Percentiles rank a stretch among this genome's conserved stretches.
These are phyloP conservation scores for Eudasyphora cyanicolor DNA, from an alignment of 2,888 invertebrate genomes.

Conservation along the genomic window DNA sequence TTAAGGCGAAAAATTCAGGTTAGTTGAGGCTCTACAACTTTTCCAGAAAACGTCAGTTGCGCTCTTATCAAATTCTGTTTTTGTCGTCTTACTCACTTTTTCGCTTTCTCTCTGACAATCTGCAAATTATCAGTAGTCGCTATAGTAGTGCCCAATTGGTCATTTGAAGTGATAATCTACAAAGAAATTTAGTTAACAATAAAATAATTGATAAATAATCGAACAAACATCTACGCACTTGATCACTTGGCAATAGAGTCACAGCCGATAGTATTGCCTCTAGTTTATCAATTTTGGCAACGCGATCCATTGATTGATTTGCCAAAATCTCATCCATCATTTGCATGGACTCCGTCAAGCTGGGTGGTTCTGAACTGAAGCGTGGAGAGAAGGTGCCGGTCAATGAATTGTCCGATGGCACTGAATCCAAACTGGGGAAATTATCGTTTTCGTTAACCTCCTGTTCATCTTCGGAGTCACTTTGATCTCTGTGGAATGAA, in stretches of 20 bases:
- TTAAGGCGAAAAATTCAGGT: too few relatives aligned
- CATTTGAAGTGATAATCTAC: slow-evolving; percentile 77
- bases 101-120: slow-evolving; percentile 78
- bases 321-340: slow-evolving; percentile 92
- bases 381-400: slow-evolving; percentile 86
- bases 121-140: slow-evolving; percentile 79
- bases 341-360: slow-evolving; percentile 93
- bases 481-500: slow-evolving; percentile 82
- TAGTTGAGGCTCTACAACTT: too few relatives aligned
- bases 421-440: slow-evolving; percentile 90
- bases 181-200: slow-evolving; percentile 35
- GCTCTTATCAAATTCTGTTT: too few relatives aligned
- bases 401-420: slow-evolving; percentile 86
- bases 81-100: slow-evolving; percentile 74
- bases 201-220: slow-evolving; percentile 10
- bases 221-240: slow-evolving; percentile 75
- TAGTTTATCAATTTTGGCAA: slow-evolving; percentile 91
- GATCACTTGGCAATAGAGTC: slow-evolving; percentile 85
- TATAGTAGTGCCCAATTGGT: slow-evolving; percentile 77
- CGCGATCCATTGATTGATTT: slow-evolving; percentile 90
- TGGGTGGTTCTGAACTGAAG: slow-evolving; percentile 82
- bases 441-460: slow-evolving; percentile 86
- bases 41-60: too few relatives aligned
- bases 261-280: slow-evolving; percentile 92
- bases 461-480: slow-evolving; percentile 87